phyloP scores from a whole-genome alignment of 2,888 invertebrate genomes.

The Campaea margaritaria region DNA sequence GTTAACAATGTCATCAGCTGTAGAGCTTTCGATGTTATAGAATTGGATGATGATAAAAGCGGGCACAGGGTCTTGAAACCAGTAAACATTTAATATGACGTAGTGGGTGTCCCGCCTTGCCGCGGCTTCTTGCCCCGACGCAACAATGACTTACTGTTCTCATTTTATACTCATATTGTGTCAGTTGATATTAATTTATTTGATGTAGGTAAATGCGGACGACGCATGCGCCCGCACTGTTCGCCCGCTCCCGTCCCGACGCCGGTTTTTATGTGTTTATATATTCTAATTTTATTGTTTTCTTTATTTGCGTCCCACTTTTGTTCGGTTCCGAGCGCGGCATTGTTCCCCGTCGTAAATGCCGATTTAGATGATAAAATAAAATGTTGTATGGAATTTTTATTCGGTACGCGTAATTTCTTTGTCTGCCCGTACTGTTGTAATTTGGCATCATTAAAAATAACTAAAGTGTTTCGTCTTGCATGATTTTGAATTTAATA shows the following conservation, averaged over 20 bases:
- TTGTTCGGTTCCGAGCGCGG: constrained; percentile 81
- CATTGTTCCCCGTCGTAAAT: constrained; percentile 84
- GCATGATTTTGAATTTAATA: constrained; percentile 3
- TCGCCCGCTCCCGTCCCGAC: constrained; percentile 66
- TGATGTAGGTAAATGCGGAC: constrained; percentile 63
- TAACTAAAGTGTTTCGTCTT: constrained; percentile 37
- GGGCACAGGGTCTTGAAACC: too few relatives aligned
- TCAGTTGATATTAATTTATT: constrained; percentile 69
- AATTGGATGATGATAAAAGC: too few relatives aligned
- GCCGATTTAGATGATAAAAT: constrained; percentile 84
- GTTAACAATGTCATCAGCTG: background rate
- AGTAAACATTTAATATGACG: too few relatives aligned
- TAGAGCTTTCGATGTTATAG: too few relatives aligned
- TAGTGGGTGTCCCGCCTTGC: background rate
- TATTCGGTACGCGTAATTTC: constrained; percentile 66
- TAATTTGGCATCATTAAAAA: constrained; percentile 56
- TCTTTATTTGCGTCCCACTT: constrained; percentile 86
- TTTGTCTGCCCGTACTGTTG: constrained; percentile 58
- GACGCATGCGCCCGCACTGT: constrained; percentile 66
- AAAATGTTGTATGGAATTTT: constrained; percentile 81
- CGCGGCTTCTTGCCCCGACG: background rate
- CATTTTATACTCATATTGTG: constrained; percentile 12
- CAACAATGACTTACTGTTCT: constrained; percentile 12
- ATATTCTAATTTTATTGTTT: constrained; percentile 86
- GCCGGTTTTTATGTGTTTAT: constrained; percentile 83